These are phyloP conservation scores for Penelope pileata DNA, from an alignment of 2,113 vertebrate genomes.

Conservation along the genomic window DNA sequence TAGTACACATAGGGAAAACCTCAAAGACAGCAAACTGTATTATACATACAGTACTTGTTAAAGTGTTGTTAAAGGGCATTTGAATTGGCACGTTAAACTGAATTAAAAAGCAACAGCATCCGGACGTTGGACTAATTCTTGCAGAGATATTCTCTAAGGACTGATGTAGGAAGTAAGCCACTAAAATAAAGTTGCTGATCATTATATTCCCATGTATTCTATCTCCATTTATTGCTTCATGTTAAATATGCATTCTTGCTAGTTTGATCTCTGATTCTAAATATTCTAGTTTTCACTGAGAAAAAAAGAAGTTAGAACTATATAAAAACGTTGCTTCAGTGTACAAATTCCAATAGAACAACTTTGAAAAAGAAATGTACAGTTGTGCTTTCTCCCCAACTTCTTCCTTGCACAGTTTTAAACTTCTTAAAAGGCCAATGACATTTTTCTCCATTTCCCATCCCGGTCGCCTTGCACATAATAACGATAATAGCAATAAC, in stretches of 20 bases:
- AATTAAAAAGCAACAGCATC: slow-evolving; percentile 9
- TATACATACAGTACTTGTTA: slow-evolving; percentile 4
- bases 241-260: neutral
- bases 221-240: neutral
- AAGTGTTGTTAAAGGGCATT: slow-evolving; percentile 32
- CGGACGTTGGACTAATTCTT: neutral
- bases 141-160: neutral
- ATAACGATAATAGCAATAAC: neutral
- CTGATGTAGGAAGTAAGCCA: neutral
- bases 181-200: neutral
- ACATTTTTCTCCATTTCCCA: neutral
- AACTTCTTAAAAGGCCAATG: neutral
- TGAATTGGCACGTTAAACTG: neutral
- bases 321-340: neutral
- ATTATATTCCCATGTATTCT: neutral
- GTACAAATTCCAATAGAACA: neutral
- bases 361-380: neutral
- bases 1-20: neutral
- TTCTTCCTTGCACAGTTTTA: neutral
- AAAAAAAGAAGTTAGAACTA: neutral
- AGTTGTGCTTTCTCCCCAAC: neutral
- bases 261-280: neutral
- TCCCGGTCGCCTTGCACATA: neutral
- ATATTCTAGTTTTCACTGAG: neutral
- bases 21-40: neutral